These are phyloP conservation scores for Diloba caeruleocephala DNA, from an alignment of 2,888 invertebrate genomes.

Conservation along the genomic window DNA sequence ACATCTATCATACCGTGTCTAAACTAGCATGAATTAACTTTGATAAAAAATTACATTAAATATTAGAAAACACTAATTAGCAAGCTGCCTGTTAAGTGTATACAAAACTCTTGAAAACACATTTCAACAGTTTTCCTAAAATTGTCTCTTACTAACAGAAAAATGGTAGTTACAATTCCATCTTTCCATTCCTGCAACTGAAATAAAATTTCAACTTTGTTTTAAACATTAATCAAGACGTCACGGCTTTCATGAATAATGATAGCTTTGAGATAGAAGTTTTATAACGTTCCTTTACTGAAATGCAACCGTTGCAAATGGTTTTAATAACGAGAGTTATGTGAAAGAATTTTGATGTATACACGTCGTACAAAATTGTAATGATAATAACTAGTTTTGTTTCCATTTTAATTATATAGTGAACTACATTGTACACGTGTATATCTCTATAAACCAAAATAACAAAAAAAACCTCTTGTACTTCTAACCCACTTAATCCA, in stretches of 20 bases:
- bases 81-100: constrained; percentile 11
- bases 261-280: constrained; percentile 58
- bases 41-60: constrained; percentile 28
- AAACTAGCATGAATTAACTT: constrained; percentile 31
- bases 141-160: constrained; percentile 50
- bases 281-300: constrained; percentile 44
- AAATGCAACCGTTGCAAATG: constrained; percentile 57
- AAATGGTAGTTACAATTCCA: constrained; percentile 48
- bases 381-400: no score
- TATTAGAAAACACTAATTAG: constrained; percentile 39
- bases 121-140: constrained; percentile 50
- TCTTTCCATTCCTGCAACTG: constrained; percentile 51
- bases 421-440: no score
- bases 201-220: constrained; percentile 68
- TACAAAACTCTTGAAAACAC: constrained; percentile 35
- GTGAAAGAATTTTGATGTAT: constrained; percentile 16
- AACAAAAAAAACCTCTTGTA: no score
- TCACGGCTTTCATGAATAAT: constrained; percentile 70
- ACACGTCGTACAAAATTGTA: background rate
- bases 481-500: no score
- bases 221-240: constrained; percentile 70
- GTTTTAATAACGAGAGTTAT: constrained; percentile 40
- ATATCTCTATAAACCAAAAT: no score
- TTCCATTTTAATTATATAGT: no score
- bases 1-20: background rate